Conservation (phyloP, 1,140 invertebrate species). For the Sinonovacula constricta region DNA sequence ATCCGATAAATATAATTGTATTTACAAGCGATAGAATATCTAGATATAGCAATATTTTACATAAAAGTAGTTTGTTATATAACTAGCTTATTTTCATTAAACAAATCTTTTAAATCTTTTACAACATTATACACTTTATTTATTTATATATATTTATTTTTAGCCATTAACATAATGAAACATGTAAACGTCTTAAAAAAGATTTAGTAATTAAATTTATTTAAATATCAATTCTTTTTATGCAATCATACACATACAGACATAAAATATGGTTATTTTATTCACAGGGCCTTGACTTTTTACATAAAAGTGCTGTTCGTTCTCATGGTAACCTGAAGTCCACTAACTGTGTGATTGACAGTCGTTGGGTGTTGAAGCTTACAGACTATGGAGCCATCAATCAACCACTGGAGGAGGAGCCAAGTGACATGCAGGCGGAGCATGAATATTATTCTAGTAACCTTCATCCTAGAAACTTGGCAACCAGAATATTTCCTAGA, state of each 20-base stretch:
- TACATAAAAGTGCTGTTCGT: conserved; percentile 91
- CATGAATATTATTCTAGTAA: conserved; percentile 64
- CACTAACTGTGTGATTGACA: conserved; percentile 96
- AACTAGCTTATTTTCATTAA: too few relatives aligned
- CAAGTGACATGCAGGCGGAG: conserved; percentile 77
- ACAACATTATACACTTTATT: too few relatives aligned
- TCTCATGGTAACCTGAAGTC: conserved; percentile 94
- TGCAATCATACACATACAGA: background rate
- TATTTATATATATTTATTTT: too few relatives aligned
- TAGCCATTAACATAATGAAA: too few relatives aligned
- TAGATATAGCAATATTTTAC: too few relatives aligned
- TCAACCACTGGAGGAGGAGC: conserved; percentile 81
- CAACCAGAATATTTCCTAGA: too few relatives aligned
- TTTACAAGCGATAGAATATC: too few relatives aligned
- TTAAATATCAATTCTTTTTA: background rate
- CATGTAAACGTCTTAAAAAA: background rate
- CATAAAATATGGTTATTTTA: background rate
- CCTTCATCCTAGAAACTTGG: too few relatives aligned
- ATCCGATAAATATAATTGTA: too few relatives aligned
- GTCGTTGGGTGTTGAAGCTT: conserved; percentile 95
- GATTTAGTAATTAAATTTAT: background rate
- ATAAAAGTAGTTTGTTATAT: too few relatives aligned
- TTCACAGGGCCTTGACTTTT: conserved; percentile 76
- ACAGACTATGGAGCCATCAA: conserved; percentile 91
- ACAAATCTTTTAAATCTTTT: too few relatives aligned